Evolutionary conservation across 2,113 vertebrate genomes (phyloP).

Genomic region (Sturnus vulgaris): DNA sequence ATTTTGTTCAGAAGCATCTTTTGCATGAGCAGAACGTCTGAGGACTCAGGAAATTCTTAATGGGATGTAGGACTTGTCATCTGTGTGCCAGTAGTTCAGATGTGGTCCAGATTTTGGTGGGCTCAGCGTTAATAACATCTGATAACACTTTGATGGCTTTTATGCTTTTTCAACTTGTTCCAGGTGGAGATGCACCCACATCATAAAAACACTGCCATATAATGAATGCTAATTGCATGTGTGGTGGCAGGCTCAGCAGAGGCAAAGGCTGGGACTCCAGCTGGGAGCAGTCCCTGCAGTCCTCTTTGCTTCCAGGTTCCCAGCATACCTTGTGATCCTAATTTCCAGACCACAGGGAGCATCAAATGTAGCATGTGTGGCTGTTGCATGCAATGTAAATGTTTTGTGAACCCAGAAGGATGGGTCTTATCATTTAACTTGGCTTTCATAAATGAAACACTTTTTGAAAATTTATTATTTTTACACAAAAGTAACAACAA

Average conservation of each 20-base stretch:
- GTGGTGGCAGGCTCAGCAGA: not conserved
- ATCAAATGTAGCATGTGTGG: not conserved
- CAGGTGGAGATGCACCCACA: constrained; percentile 42
- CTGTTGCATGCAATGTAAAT: not conserved
- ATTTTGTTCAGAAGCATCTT: not conserved
- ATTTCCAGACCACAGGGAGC: not conserved
- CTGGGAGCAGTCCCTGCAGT: not conserved
- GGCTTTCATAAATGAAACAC: not conserved
- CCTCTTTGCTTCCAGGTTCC: constrained; percentile 5
- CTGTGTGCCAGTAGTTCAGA: constrained; percentile 43
- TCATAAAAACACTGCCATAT: not conserved
- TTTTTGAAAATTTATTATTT: not conserved
- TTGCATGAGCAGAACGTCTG: not conserved
- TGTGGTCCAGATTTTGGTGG: constrained; percentile 36
- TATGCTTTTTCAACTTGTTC: constrained; percentile 36
- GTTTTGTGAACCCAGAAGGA: not conserved
- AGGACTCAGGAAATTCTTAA: not conserved
- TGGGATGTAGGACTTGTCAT: constrained; percentile 29
- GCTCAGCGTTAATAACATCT: not conserved
- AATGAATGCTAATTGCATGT: constrained; percentile 1
- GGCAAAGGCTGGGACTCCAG: not conserved
- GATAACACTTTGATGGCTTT: constrained; percentile 36
- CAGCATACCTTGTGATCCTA: not conserved
- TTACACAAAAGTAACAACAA: not conserved
- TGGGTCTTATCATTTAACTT: not conserved